Evolutionary conservation across 2,113 vertebrate species (phyloP), one percentile per base, ranked within the genome.

Genomic region (Oncorhynchus tshawytscha): DNA sequence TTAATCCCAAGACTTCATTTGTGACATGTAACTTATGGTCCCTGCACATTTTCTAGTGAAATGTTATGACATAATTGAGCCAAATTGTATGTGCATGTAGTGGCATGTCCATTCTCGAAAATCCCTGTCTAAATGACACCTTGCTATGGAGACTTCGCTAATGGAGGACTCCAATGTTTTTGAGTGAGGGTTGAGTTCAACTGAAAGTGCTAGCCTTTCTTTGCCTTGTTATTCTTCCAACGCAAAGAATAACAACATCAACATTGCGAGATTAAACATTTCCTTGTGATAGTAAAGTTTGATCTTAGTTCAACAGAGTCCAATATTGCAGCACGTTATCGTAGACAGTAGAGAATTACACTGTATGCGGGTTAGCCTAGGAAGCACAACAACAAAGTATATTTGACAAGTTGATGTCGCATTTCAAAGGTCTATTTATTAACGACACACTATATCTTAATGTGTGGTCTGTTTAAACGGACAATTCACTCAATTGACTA

Each of bases 21-120:
- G 77, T 80, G 76, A 80, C 88, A 84, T 85, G 85, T 87, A 86
- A 83, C 84, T 78, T 74, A 81, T 83, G 57, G 75, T 81, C 72
- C 72, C 45, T 75, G 71, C 79, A 79, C 76, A 87, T 90, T 88
- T 91, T 90, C 84, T 76, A 79, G 82, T 86, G 86, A 90, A 88
- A 82, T 89, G 87, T 88, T 84, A 81, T 86, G 88, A 88, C 88
- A 89, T 79, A 77, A 87, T 84, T 78, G 80, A 88, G 80, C 84
- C 82, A 86, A 87, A 88, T 87, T 90, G 83, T 80, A 81, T 54
- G 79, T 83, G 82, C 91, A 71, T 89, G 91, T 85, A 59, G 79
- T 12, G 59, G 75, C 91, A 86, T 88, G 91, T 87, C 84, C 67
- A n/a, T 80, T 80, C 73, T 75, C 85, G 66, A 84, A 87, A 85